These are phyloP conservation scores for Tinamus guttatus DNA, from an alignment of 2,113 vertebrate genomes.

Conservation along the genomic window DNA sequence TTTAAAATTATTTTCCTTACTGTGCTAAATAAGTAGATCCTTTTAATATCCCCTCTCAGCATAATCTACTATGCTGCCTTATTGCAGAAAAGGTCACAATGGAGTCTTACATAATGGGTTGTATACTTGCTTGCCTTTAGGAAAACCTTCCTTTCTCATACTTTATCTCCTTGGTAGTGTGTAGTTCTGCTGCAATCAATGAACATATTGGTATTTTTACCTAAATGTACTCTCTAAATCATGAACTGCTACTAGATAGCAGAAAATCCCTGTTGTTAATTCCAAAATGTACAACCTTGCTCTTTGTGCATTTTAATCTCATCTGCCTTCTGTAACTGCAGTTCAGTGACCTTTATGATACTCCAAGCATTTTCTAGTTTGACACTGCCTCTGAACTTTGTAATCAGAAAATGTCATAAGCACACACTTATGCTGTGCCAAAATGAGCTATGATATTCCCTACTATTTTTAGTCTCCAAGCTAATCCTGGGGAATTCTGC, in stretches of 20 bases:
- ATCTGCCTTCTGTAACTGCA: slow-evolving; percentile 9
- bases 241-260: not conserved
- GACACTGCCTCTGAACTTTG: slow-evolving; percentile 35
- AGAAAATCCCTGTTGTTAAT: not conserved
- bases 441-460: slow-evolving; percentile 50
- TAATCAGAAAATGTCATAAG: slow-evolving; percentile 67
- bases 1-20: not conserved
- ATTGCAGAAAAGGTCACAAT: not conserved
- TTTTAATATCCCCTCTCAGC: not conserved
- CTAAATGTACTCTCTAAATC: not conserved
- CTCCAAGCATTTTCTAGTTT: slow-evolving; percentile 29
- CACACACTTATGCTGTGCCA: not conserved
- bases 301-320: slow-evolving; percentile 38
- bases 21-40: not conserved
- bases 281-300: not conserved
- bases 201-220: not conserved
- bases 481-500: slow-evolving; percentile 25
- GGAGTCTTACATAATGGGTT: not conserved
- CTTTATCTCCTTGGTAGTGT: not conserved
- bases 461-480: slow-evolving; percentile 55
- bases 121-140: not conserved
- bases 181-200: not conserved
- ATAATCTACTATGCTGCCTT: not conserved
- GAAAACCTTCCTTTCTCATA: not conserved
- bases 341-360: slow-evolving; percentile 44